Percentiles rank a stretch among this genome's conserved stretches.
Conservation (phyloP, 1,140 invertebrate genomes). For the Agrypnia vestita region DNA sequence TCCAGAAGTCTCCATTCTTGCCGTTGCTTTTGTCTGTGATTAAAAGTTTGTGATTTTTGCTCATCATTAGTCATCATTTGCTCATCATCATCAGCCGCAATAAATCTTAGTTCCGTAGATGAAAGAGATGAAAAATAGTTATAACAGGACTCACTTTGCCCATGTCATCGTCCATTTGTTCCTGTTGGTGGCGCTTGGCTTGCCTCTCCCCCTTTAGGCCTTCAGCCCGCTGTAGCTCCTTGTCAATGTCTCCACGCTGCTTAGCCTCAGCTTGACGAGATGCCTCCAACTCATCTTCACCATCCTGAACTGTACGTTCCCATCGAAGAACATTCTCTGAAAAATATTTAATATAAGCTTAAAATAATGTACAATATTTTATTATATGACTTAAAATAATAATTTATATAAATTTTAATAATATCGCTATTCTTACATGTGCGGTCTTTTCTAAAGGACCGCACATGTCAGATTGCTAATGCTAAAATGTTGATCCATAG, state of each 20-base stretch:
- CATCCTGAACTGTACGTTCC: conserved; percentile 94
- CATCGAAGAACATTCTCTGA: conserved; percentile 92
- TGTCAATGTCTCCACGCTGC: conserved; percentile 92
- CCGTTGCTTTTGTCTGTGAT: too few relatives aligned
- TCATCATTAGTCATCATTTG: too few relatives aligned
- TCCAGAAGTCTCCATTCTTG: too few relatives aligned
- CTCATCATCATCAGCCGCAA: too few relatives aligned
- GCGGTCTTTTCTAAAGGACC: too few relatives aligned
- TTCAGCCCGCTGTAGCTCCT: conserved; percentile 90
- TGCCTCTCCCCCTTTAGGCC: conserved; percentile 84
- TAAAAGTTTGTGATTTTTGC: too few relatives aligned
- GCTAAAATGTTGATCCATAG: too few relatives aligned
- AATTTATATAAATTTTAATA: background rate
- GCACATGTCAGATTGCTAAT: too few relatives aligned
- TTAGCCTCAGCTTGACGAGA: conserved; percentile 91
- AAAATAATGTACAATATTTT: background rate
- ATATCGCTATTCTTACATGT: too few relatives aligned
- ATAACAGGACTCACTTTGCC: conserved; percentile 73
- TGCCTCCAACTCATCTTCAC: conserved; percentile 93
- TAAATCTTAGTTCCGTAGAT: too few relatives aligned
- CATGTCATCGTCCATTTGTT: conserved; percentile 88
- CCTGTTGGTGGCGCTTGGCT: conserved; percentile 87
- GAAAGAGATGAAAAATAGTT: too few relatives aligned
- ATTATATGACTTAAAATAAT: conserved; percentile 1
- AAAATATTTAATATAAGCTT: background rate